Conservation (phyloP, 2,888 invertebrate genomes). For the Rugalucina vietnamica region DNA sequence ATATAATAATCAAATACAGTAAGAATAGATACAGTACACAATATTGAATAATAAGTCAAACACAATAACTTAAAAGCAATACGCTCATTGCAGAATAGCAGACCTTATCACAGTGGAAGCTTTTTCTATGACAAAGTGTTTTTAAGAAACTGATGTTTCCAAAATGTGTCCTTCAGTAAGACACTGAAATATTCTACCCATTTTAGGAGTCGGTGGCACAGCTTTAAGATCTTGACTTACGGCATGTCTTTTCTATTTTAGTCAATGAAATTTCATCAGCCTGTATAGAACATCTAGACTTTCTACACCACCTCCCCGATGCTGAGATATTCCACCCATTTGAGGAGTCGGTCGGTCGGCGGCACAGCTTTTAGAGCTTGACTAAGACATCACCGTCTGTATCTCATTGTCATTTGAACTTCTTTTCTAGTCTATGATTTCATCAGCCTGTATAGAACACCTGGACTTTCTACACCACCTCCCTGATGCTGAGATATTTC, state of each 20-base stretch:
- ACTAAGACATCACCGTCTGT: slow-evolving; percentile 98
- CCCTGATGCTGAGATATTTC: slow-evolving; percentile 90
- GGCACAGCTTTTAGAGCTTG: slow-evolving; percentile 92
- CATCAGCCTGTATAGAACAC: slow-evolving; percentile 99
- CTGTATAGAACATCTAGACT: slow-evolving; percentile 99
- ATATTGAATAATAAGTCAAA: too few relatives aligned
- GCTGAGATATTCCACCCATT: slow-evolving; percentile 92
- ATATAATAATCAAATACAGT: too few relatives aligned
- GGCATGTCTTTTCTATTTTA: slow-evolving; percentile 92
- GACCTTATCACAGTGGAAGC: too few relatives aligned
- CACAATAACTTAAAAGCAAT: too few relatives aligned
- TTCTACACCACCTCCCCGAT: slow-evolving; percentile 91
- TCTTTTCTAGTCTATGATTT: slow-evolving; percentile 94
- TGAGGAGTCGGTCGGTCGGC: slow-evolving; percentile 95
- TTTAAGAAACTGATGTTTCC: too few relatives aligned
- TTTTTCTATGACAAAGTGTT: too few relatives aligned
- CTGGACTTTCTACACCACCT: slow-evolving; percentile 95
- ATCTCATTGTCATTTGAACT: too few relatives aligned
- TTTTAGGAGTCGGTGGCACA: slow-evolving; percentile 91
- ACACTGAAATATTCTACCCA: slow-evolving; percentile 90
- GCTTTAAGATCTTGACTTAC: slow-evolving; percentile 96
- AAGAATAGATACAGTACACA: too few relatives aligned
- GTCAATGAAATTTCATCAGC: slow-evolving; percentile 99
- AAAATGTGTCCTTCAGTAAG: too few relatives aligned
- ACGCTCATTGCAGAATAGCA: too few relatives aligned